Percentiles rank a stretch among this genome's conserved stretches.
phyloP scores from a whole-genome alignment of 2,113 vertebrate genomes.

The Sebastes fasciatus region DNA sequence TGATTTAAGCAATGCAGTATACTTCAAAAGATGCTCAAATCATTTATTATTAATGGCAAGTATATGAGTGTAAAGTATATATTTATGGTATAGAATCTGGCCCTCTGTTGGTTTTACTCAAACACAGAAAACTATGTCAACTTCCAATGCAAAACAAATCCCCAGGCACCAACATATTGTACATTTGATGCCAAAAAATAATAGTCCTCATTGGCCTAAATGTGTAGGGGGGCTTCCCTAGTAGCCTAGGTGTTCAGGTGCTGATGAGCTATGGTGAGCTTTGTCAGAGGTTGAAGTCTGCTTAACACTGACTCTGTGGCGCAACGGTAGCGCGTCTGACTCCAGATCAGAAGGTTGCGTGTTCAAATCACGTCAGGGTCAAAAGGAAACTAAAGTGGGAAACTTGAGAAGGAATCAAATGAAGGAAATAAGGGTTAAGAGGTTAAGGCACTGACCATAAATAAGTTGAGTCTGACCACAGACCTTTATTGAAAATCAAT shows the following conservation, averaged over 20 bases:
- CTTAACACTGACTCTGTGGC: not conserved
- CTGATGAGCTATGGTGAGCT: too few relatives aligned
- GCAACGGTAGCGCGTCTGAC: slow-evolving; percentile 10
- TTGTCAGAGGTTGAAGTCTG: not conserved
- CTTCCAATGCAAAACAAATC: not conserved
- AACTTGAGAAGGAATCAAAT: too few relatives aligned
- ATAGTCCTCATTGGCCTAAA: not conserved
- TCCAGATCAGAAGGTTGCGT: slow-evolving; percentile 20
- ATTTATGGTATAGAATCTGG: not conserved
- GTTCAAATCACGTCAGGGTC: slow-evolving; percentile 14
- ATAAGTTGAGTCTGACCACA: not conserved
- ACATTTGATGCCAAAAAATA: not conserved
- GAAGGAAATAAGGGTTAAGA: too few relatives aligned
- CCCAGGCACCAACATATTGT: not conserved
- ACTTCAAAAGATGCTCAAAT: slow-evolving; percentile 14
- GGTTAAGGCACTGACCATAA: not conserved
- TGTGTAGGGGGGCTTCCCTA: not conserved
- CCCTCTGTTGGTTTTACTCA: too few relatives aligned
- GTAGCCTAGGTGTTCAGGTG: too few relatives aligned
- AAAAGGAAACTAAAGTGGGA: too few relatives aligned
- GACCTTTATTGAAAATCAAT: not conserved
- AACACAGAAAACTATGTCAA: not conserved
- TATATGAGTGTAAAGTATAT: not conserved
- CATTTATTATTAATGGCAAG: not conserved
- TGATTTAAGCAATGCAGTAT: slow-evolving; percentile 16